Conservation (phyloP, 1,140 invertebrate genomes). For the Drosophila paulistorum region DNA sequence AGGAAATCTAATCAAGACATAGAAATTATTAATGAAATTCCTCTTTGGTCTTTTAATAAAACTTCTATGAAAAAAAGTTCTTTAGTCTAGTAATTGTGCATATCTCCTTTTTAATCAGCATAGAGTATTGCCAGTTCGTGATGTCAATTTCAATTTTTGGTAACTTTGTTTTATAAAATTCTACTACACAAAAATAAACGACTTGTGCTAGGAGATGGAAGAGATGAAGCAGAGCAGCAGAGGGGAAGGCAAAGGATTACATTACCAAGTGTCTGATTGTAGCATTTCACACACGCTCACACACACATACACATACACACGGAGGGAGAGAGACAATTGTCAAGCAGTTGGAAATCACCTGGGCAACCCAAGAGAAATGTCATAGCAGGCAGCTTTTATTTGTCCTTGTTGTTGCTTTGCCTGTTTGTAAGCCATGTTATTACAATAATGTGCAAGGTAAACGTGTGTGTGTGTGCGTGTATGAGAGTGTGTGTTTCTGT, state of each 20-base stretch:
- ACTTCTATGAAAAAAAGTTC: too few relatives aligned
- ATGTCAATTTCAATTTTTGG: conserved; percentile 15
- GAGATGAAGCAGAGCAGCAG: neutral
- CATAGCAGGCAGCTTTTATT: conserved; percentile 36
- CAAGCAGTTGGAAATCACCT: conserved; percentile 70
- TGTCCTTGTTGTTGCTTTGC: conserved; percentile 54
- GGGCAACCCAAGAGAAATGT: conserved; percentile 55
- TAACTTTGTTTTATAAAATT: conserved; percentile 37
- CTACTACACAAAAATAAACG: conserved; percentile 35
- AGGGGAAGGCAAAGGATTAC: conserved; percentile 43
- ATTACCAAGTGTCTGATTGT: conserved; percentile 55
- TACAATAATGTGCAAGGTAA: conserved; percentile 69
- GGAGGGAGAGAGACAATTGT: conserved; percentile 48
- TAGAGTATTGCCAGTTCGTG: neutral
- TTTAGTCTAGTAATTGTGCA: too few relatives aligned
- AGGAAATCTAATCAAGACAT: too few relatives aligned
- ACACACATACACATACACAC: neutral
- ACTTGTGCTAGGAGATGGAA: neutral
- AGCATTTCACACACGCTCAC: conserved; percentile 25
- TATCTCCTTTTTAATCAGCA: too few relatives aligned
- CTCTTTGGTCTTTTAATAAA: too few relatives aligned
- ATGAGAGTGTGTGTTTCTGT: conserved; percentile 3
- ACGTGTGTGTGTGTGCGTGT: conserved; percentile 20
- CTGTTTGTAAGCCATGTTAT: conserved; percentile 80
- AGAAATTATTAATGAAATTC: too few relatives aligned